phyloP scores from a whole-genome alignment of 2,113 vertebrate species.

The Indicator indicator region DNA sequence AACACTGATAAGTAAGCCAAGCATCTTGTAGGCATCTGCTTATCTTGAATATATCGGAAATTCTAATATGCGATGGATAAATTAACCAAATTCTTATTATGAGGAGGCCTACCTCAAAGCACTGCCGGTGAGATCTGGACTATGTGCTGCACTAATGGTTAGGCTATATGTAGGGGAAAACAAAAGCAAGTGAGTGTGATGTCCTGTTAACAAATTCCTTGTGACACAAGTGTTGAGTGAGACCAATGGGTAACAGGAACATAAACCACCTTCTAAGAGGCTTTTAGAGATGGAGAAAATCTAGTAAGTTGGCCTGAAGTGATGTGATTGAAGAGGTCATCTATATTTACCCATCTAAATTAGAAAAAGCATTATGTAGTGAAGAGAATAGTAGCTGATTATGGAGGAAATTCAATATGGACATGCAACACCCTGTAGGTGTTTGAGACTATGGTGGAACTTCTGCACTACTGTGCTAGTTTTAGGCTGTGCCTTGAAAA shows the following conservation, averaged over 20 bases:
- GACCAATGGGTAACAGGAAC: not conserved
- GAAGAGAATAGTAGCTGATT: not conserved
- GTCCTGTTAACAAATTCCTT: not conserved
- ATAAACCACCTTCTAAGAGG: not conserved
- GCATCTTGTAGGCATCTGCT: not conserved
- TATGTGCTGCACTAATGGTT: not conserved
- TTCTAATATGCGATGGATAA: not conserved
- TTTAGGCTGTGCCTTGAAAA: no score
- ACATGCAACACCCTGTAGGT: rapidly evolving
- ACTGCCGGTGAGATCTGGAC: not conserved
- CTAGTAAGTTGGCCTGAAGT: not conserved
- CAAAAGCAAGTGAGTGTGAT: not conserved
- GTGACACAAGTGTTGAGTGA: not conserved
- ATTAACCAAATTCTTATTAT: not conserved
- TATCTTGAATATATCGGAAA: not conserved
- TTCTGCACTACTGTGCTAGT: not conserved
- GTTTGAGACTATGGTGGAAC: not conserved
- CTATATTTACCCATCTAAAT: not conserved
- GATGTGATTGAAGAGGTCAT: not conserved
- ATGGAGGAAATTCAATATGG: not conserved
- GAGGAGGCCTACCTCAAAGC: not conserved
- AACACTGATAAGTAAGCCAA: not conserved
- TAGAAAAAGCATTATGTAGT: not conserved
- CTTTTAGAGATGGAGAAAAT: not conserved
- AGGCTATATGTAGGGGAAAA: not conserved